Conservation (phyloP, 2,113 vertebrate species). For the Paramormyrops kingsleyae region DNA sequence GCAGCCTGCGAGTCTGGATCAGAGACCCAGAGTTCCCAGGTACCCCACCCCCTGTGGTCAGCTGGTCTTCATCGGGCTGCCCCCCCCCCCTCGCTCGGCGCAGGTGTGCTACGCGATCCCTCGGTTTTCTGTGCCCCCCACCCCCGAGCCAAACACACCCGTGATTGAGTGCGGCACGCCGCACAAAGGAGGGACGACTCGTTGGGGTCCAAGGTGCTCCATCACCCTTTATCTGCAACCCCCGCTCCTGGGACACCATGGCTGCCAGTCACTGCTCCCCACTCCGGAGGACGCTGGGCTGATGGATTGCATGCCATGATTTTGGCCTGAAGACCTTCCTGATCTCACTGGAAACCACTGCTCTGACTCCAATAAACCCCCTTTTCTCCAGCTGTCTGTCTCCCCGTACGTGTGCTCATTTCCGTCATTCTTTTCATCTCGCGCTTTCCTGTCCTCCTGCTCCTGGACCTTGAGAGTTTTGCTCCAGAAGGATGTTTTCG, state of each 20-base stretch:
- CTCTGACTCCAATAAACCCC: background rate
- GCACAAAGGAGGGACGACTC: slow-evolving; percentile 54
- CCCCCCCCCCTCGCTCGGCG: slow-evolving; percentile 6
- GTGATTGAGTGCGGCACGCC: slow-evolving; percentile 58
- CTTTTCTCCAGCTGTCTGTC: background rate
- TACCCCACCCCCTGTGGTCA: background rate
- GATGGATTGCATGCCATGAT: background rate
- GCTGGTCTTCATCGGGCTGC: background rate
- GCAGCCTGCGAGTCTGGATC: background rate
- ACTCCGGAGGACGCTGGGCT: background rate
- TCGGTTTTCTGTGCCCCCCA: slow-evolving; percentile 40
- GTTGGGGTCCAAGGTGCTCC: slow-evolving; percentile 55
- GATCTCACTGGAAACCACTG: background rate
- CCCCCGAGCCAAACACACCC: slow-evolving; percentile 41
- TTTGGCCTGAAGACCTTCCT: background rate
- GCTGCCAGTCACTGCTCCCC: slow-evolving; percentile 33
- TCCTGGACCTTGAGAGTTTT: background rate
- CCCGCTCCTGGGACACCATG: slow-evolving; percentile 12
- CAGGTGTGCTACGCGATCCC: slow-evolving; percentile 49
- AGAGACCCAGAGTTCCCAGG: background rate
- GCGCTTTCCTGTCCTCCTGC: background rate
- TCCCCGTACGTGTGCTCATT: background rate
- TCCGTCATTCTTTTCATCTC: background rate
- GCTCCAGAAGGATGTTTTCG: background rate
- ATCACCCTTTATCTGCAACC: slow-evolving; percentile 51